Evolutionary conservation across 2,113 vertebrate species (phyloP).

Genomic region (Embiotoca jacksoni): DNA sequence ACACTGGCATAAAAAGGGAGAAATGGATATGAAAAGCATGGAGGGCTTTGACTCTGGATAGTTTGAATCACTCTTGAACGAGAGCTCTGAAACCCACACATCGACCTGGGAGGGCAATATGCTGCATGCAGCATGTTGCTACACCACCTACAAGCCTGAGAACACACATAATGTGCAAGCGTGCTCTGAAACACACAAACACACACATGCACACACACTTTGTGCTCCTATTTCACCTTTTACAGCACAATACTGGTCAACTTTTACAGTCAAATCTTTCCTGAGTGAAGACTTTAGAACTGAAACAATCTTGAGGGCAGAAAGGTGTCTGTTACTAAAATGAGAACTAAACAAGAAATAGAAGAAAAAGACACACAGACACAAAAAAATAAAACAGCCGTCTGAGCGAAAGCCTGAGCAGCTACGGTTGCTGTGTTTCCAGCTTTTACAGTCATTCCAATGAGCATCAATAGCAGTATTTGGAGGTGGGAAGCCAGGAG

Average conservation of each 20-base stretch:
- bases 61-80: slow-evolving; percentile 81
- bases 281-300: slow-evolving; percentile 32
- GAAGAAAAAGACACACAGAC: not conserved
- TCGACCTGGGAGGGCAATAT: slow-evolving; percentile 75
- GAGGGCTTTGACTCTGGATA: slow-evolving; percentile 74
- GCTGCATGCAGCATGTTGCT: slow-evolving; percentile 57
- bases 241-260: not conserved
- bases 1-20: slow-evolving; percentile 61
- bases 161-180: slow-evolving; percentile 44
- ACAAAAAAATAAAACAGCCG: not conserved
- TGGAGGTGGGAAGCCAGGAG: not conserved
- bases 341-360: slow-evolving; percentile 13
- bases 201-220: slow-evolving; percentile 21
- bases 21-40: slow-evolving; percentile 77
- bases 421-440: too few relatives aligned
- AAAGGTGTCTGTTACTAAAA: slow-evolving; percentile 13
- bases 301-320: slow-evolving; percentile 11
- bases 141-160: slow-evolving; percentile 74
- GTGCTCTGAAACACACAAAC: slow-evolving; percentile 2
- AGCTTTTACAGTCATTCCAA: too few relatives aligned
- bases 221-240: slow-evolving; percentile 25
- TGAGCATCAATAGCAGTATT: not conserved
- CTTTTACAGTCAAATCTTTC: slow-evolving; percentile 28
- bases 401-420: not conserved
- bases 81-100: slow-evolving; percentile 80